Evolutionary conservation across 1,140 invertebrate genomes (phyloP).

Genomic region (Pachypeltis micranthus): DNA sequence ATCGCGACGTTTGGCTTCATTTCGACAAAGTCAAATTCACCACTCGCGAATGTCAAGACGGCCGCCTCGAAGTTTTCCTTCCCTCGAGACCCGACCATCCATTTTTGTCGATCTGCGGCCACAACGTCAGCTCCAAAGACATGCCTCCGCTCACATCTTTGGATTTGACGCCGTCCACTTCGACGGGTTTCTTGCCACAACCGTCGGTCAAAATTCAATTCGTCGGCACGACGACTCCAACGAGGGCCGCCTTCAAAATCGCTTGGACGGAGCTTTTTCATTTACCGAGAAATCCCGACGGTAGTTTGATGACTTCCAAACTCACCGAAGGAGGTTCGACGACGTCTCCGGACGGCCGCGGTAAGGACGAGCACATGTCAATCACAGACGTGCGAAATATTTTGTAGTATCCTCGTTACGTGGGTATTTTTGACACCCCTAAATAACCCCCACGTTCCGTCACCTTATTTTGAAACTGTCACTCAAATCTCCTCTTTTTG

Average conservation of each 20-base stretch:
- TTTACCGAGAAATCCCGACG: constrained; percentile 65
- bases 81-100: constrained; percentile 48
- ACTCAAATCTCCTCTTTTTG: no score
- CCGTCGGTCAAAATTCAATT: constrained; percentile 53
- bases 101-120: constrained; percentile 64
- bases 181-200: constrained; percentile 41
- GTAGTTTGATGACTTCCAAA: constrained; percentile 59
- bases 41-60: constrained; percentile 64
- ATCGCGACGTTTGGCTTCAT: constrained; percentile 71
- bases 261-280: constrained; percentile 83
- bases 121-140: constrained; percentile 65
- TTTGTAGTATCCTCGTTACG: no score
- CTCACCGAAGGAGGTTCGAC: constrained; percentile 43
- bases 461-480: no score
- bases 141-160: constrained; percentile 62
- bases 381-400: no score
- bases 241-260: constrained; percentile 68
- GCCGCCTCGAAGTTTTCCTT: constrained; percentile 68
- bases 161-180: constrained; percentile 50
- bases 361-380: constrained; percentile 6
- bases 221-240: constrained; percentile 59
- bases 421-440: no score
- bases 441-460: no score
- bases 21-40: constrained; percentile 69
- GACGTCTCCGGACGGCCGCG: neutral